Evolutionary conservation across 37 sponge, comb jelly and placozoan genomes (phyloP), one percentile per base, ranked within the genome.

Genomic region (Beroe ovata): DNA sequence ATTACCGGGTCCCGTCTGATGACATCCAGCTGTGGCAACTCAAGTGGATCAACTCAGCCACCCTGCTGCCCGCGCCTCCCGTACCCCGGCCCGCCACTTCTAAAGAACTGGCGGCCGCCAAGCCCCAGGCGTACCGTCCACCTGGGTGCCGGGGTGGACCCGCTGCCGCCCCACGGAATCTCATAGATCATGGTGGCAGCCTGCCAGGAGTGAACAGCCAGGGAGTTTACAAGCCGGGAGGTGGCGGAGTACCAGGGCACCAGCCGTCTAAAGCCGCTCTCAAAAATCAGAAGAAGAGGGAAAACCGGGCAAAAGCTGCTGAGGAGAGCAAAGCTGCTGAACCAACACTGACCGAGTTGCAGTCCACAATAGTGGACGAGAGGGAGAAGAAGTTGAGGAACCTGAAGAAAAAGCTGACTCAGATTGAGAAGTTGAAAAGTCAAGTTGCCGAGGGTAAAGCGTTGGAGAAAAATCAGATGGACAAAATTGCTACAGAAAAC

Each of bases 71-170:
- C 11, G 29, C 47, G 28, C 84, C 84, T 14, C 28, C 47, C n/a
- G 54, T 77, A 1, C 84, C 84, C 33, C 41, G 84, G 14, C 84
- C 84, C 25, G 42, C 54, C 54, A 77, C 84, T 23, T 42, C 84
- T 25, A 39, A 77, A 23, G 84, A 77, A 54, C 26, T 77, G 8
- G 84, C 84, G 26, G 84, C 84, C 14, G n/a, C 47, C 6, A 77
- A 77, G 33, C 84, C 84, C 54, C 84, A 77, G 84, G 84, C 84
- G 47, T 77, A 77, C 84, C 35, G 84, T 42, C 84, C 84, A 2
- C 84, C 84, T 2, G 84, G 84, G 8, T 40, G 22, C 54, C 41
- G 84, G 26, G 47, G 28, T 11, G 28, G 54, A 3, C 54, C 84
- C 6, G 54, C 84, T 1, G 84, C 84, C 1, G 84, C 84, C 19